Base-by-base conservation (phyloP, 2,888 invertebrate species). In the Macrosoma leucophasiata region DNA sequence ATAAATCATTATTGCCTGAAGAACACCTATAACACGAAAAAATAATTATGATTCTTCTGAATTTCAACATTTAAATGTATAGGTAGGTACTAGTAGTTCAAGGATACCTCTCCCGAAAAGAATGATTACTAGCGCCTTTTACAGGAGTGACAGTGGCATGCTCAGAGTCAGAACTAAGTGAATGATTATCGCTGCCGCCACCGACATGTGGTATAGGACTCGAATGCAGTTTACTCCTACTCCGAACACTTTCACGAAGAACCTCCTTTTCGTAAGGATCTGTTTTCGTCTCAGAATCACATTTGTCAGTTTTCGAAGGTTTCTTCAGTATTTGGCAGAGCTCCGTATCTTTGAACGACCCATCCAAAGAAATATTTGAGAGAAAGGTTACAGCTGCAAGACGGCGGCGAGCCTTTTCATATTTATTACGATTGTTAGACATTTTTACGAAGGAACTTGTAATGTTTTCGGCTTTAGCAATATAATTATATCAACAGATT, bases 311-410 rank as follows among this genome's bases (percentile, higher is more conserved):
- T 43, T 59, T 68, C 10, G 50, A 41, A 18, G 58, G 39, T 43
- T 68, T 50, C 49, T 68, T 67, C 19, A 55, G 48, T 43, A 64
- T 47, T 39, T 69, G 64, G 33, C 58, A 52, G 38, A 71, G 42
- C 46, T 72, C 89, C 40, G 90, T 89, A 68, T 92, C 91, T 65
- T 88, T 89, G 74, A 93, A 91, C 54, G 91, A 92, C 49, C 97
- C 97, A 86, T 97, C 96, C 45, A 97, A 86, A 44, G 97, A 96
- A 68, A 98, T 97, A 82, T 97, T 97, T 33, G 96, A 92, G 55
- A 98, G 87, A 86, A 97, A 98, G 63, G 95, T 93, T 62, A 96
- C 89, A 53, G 97, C 97, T 65, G 96, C 95, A 57, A 96, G 88
- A 74, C 95, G 89, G 78, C 95, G 89, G 65, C 94, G 89, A 61